These are phyloP conservation scores for Drosophila watanabei DNA, from an alignment of 1,140 invertebrate genomes.

Conservation along the genomic window DNA sequence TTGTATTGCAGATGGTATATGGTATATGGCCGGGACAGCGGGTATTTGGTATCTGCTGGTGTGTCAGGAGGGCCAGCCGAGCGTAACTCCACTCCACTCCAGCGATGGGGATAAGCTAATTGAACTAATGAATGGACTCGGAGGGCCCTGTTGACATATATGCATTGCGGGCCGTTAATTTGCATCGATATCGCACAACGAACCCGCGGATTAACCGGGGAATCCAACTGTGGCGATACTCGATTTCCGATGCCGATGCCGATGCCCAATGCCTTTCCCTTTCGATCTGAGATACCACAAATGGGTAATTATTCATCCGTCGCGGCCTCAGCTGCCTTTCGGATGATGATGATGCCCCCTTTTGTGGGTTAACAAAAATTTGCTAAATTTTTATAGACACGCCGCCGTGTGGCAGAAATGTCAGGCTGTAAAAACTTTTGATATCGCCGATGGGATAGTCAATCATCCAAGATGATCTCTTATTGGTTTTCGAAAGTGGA, in stretches of 20 bases:
- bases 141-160: constrained; percentile 60
- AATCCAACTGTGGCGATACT: constrained; percentile 38
- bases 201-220: constrained; percentile 32
- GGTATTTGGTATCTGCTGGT: constrained; percentile 18
- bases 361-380: constrained; percentile 35
- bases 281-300: constrained; percentile 46
- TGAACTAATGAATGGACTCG: constrained; percentile 74
- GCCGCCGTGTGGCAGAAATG: constrained; percentile 35
- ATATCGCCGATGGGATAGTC: constrained; percentile 36
- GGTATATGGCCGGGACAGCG: constrained; percentile 2
- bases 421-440: constrained; percentile 26
- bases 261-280: constrained; percentile 34
- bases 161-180: constrained; percentile 55
- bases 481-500: constrained; percentile 43
- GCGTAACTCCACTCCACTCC: constrained; percentile 14
- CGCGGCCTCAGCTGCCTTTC: constrained; percentile 37
- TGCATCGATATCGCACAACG: constrained; percentile 36
- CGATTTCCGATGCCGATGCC: constrained; percentile 17
- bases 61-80: constrained; percentile 36
- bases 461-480: constrained; percentile 41
- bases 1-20: constrained; percentile 45
- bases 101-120: constrained; percentile 58
- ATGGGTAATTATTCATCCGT: constrained; percentile 50
- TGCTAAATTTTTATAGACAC: constrained; percentile 21
- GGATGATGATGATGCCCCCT: constrained; percentile 15